Conservation (phyloP, 2,797 vertebrate species). For the Emys orbicularis region DNA sequence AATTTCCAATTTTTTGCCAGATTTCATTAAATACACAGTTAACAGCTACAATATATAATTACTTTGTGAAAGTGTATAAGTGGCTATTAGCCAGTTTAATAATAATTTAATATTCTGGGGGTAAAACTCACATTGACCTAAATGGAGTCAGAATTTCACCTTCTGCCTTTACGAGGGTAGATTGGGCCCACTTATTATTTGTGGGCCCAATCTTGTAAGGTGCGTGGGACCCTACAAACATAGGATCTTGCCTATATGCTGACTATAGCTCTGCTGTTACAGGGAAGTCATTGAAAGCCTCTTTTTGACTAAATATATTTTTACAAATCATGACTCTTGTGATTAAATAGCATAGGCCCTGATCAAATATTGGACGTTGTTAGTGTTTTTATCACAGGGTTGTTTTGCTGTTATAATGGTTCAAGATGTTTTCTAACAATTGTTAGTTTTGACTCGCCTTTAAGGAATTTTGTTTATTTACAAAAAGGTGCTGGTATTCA, state of each 20-base stretch:
- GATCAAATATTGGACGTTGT: not conserved
- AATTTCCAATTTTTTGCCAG: not conserved
- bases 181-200: not conserved
- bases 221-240: not conserved
- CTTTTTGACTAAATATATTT: not conserved
- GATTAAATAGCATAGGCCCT: not conserved
- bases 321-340: not conserved
- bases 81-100: not conserved
- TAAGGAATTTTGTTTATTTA: constrained; percentile 21
- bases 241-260: not conserved
- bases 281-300: not conserved
- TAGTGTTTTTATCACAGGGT: not conserved
- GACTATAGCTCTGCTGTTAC: not conserved
- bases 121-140: not conserved
- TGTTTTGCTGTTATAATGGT: not conserved
- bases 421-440: not conserved
- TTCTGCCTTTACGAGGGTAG: not conserved
- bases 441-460: not conserved
- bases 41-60: not conserved
- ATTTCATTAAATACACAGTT: not conserved
- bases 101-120: not conserved
- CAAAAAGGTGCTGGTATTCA: not conserved
- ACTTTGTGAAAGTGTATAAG: not conserved
- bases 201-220: not conserved
- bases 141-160: not conserved